Conservation (phyloP, 2,888 invertebrate genomes). For the Eupithecia tripunctaria region DNA sequence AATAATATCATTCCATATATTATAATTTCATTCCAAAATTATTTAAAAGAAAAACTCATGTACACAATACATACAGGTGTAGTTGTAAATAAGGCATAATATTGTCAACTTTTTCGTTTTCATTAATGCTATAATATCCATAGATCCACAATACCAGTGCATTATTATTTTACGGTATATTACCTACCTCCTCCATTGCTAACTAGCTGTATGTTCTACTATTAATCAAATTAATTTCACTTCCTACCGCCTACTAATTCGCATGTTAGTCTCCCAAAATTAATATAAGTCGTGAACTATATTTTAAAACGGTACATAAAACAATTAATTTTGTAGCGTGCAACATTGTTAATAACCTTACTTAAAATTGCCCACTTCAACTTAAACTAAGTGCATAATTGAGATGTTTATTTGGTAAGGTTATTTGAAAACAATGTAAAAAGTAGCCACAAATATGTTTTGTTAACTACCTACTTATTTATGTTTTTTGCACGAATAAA, state of each 20-base stretch:
- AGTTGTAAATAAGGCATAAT: no score
- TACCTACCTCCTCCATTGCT: background rate
- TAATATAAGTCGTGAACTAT: conserved; percentile 9
- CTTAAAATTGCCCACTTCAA: conserved; percentile 25
- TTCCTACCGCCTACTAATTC: conserved; percentile 3
- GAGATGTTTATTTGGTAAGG: conserved; percentile 30
- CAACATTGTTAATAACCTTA: conserved; percentile 27
- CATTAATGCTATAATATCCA: no score
- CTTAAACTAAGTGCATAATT: conserved; percentile 26
- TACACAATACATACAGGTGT: no score
- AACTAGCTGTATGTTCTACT: background rate
- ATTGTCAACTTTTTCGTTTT: no score
- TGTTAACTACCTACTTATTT: background rate
- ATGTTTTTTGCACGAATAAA: background rate
- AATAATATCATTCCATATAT: no score
- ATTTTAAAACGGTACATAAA: conserved; percentile 16
- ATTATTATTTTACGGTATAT: background rate
- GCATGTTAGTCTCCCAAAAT: conserved; percentile 6
- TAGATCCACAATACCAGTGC: no score
- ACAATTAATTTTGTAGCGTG: conserved; percentile 37
- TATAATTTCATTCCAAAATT: no score
- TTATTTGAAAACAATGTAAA: conserved; percentile 4
- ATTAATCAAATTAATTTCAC: conserved; percentile 4
- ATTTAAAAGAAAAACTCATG: no score
- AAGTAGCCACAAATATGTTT: background rate